A percentile compares a stretch with the other conserved stretches of the same genome.
Conservation (phyloP, 2,113 vertebrate genomes). For the Todiramphus saurophagus region DNA sequence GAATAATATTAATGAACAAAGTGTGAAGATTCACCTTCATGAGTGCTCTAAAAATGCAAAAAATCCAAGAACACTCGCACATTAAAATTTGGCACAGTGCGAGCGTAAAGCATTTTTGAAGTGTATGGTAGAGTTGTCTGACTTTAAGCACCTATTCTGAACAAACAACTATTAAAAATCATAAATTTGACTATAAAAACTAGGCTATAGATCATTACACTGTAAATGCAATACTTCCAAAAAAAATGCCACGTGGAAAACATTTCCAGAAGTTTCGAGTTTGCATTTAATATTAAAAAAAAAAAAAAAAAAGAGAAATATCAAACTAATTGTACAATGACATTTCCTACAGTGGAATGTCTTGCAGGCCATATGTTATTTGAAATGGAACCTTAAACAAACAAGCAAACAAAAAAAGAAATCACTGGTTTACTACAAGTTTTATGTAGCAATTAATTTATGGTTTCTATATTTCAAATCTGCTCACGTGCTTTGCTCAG, state of each 20-base stretch:
- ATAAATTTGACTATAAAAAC: conserved; percentile 72
- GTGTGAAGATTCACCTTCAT: conserved; percentile 63
- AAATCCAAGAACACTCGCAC: conserved; percentile 18
- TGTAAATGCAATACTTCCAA: conserved; percentile 72
- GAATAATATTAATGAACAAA: background rate
- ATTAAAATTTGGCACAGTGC: conserved; percentile 68
- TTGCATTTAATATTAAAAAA: conserved; percentile 24
- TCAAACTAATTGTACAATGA: conserved; percentile 28
- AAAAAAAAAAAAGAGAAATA: background rate
- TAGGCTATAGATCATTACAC: conserved; percentile 69
- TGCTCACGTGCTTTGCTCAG: conserved; percentile 53
- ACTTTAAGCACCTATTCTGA: conserved; percentile 58
- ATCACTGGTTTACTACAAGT: conserved; percentile 42
- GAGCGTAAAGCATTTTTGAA: conserved; percentile 32
- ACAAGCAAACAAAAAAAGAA: background rate
- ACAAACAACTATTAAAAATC: conserved; percentile 61
- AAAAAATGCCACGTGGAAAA: conserved; percentile 72
- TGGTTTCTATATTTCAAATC: conserved; percentile 42
- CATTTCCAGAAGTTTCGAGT: conserved; percentile 68
- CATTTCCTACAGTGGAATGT: conserved; percentile 25
- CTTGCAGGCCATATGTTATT: background rate
- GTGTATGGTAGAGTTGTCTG: background rate
- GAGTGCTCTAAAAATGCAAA: conserved; percentile 41
- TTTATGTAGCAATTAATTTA: conserved; percentile 36
- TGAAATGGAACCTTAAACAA: background rate